A percentile compares a stretch with the other conserved stretches of the same genome.
These are phyloP conservation scores for Neelides sp. DNA, from an alignment of 1,140 invertebrate species.

Conservation along the genomic window DNA sequence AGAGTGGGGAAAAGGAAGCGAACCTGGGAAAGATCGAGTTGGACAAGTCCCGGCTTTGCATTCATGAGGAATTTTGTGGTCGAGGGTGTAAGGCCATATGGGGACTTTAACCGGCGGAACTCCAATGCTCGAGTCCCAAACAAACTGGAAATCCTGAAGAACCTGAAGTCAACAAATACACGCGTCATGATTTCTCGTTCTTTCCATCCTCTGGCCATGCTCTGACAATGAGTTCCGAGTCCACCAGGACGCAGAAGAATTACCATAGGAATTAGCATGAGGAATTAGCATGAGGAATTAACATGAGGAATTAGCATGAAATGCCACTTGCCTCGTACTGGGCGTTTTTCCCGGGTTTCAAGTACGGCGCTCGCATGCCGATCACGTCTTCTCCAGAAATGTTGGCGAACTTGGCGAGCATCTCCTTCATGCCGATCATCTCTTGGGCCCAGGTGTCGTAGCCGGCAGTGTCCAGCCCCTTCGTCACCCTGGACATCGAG, in stretches of 20 bases:
- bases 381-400: slow-evolving; percentile 55
- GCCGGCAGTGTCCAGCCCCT: slow-evolving; percentile 69
- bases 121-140: slow-evolving; percentile 81
- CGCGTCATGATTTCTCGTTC: too few relatives aligned
- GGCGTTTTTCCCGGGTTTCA: slow-evolving; percentile 78
- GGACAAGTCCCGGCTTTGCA: slow-evolving; percentile 84
- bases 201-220: too few relatives aligned
- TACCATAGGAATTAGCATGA: too few relatives aligned
- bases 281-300: too few relatives aligned
- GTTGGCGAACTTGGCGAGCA: slow-evolving; percentile 66
- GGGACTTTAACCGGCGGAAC: slow-evolving; percentile 66
- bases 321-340: slow-evolving; percentile 64
- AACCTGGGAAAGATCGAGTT: slow-evolving; percentile 74
- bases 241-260: too few relatives aligned
- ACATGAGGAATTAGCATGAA: too few relatives aligned
- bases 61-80: slow-evolving; percentile 81
- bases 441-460: slow-evolving; percentile 85
- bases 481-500: slow-evolving; percentile 43
- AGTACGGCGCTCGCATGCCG: slow-evolving; percentile 75
- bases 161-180: slow-evolving; percentile 41
- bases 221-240: too few relatives aligned
- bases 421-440: slow-evolving; percentile 86
- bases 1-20: slow-evolving; percentile 21
- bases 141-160: slow-evolving; percentile 76
- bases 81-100: slow-evolving; percentile 88